Percentiles rank a stretch among this genome's conserved stretches.
Conservation (phyloP, 2,888 invertebrate genomes). For the Monopis laevigella region DNA sequence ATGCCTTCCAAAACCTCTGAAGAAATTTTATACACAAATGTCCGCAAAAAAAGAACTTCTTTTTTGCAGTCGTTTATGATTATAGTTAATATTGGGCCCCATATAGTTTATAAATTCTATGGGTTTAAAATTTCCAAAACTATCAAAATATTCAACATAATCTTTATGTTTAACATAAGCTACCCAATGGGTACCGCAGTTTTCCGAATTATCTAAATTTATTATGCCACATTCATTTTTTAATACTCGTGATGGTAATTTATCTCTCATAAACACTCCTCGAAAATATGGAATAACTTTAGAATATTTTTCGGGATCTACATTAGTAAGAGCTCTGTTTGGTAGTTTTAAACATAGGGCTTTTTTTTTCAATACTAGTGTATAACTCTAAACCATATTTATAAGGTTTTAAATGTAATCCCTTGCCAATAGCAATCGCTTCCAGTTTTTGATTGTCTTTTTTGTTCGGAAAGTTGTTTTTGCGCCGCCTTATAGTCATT, state of each 20-base stretch:
- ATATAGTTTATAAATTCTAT: constrained; percentile 25
- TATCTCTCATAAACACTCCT: constrained; percentile 21
- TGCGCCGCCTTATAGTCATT: constrained; percentile 27
- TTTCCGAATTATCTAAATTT: constrained; percentile 26
- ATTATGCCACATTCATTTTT: constrained; percentile 24
- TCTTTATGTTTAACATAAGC: constrained; percentile 26
- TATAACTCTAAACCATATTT: constrained; percentile 18
- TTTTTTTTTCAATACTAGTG: constrained; percentile 22
- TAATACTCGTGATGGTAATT: constrained; percentile 21
- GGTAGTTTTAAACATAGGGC: constrained; percentile 23
- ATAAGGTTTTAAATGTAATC: constrained; percentile 27
- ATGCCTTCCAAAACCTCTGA: constrained; percentile 5
- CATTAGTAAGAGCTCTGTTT: constrained; percentile 14
- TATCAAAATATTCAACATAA: constrained; percentile 27
- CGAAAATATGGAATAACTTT: no score
- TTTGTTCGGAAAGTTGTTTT: constrained; percentile 18
- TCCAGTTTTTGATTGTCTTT: constrained; percentile 27
- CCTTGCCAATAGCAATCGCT: constrained; percentile 30
- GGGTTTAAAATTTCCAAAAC: constrained; percentile 29
- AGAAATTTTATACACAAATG: constrained; percentile 14
- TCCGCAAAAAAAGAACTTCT: constrained; percentile 2
- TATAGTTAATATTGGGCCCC: constrained; percentile 20
- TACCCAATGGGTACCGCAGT: constrained; percentile 33
- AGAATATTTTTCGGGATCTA: constrained; percentile 13
- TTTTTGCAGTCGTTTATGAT: constrained; percentile 19